Evolutionary conservation across 2,113 vertebrate species (phyloP), one percentile per base, ranked within the genome.

Genomic region (Tretioscincus oriximinensis): DNA sequence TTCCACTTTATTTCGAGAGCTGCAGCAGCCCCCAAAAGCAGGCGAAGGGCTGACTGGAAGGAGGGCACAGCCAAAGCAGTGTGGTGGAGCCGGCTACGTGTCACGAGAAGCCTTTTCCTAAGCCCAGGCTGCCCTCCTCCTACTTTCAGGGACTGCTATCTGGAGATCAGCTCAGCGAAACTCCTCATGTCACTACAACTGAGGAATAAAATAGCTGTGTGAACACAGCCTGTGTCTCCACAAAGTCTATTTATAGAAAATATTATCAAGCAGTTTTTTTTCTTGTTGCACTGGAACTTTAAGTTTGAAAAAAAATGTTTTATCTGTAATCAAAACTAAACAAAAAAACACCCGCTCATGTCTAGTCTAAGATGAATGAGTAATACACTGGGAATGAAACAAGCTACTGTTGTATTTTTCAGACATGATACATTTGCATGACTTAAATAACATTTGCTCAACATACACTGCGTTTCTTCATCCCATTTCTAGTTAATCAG

Each of bases 311-410:
- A 80, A 58, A 68, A 76, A 58, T 41, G 63, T 22, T 24, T 45
- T 7, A 11, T 70, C 81, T 72, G 11, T 64, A 45, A 31, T 65
- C 21, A 58, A 58, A 58, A 58, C 54, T 18, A 58, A 58, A 58
- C 54, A 58, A 58, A 58, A 18, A 58, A 58, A 20, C 35, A 41
- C 35, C 54, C 54, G 2, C 49, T 51, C 49, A 87, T 66, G 60
- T 63, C 49, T 67, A 54, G 49, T 54, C 84, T 86, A 49, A 73
- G n/a, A 28, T 69, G 54, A 81, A 1, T 82, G 65, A 76, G 74
- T 68, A 77, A 76, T 83, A 87, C 83, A 84, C 21, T 78, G 64
- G 51, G 91, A 86, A 72, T 73, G n/a, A 77, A 83, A 80, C 45
- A 58, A 0, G 0, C 29, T 12, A 60, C 14, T 35, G 66, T 49